Base-by-base conservation (phyloP, 2,888 invertebrate species). In the Tenthredo distinguenda region DNA sequence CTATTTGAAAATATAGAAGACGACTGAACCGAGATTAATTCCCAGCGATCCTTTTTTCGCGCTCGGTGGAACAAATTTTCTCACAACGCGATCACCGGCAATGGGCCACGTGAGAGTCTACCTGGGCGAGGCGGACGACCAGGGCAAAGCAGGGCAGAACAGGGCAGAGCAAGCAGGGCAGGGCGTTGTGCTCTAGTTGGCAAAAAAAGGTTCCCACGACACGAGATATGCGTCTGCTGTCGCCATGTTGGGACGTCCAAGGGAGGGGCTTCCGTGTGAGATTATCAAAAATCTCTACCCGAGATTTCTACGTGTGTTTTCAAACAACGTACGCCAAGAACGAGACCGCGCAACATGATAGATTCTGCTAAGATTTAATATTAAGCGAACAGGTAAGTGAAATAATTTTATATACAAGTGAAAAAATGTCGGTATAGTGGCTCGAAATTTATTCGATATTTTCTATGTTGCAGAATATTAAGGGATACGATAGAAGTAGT, bases 141-240 rank as follows among this genome's bases (percentile, higher is more conserved):
- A 81, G 81, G 81, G 77, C 77, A 77, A 77, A 55, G 34, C 77
- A 81, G 81, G 62, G 37, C 79, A 37, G 18, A 50, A 34, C 79
- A 79, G 79, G 37, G 65, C 82, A 82, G 82, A 62, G 65, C 68
- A 83, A 31, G 68, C 83, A 71, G 83, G 83, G 83, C 83, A 85
- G 86, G 88, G 88, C 87, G 88, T 88, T 88, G 90, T 91, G 93
- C 93, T 93, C 92, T 91, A 93, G 91, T 93, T 93, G 91, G 91
- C 91, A 92, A 91, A 91, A 93, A 91, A 93, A 92, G 87, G 91
- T 93, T 93, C 93, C 93, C 93, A 93, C 93, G 93, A 93, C 92
- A 90, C 89, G 89, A 89, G 89, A 90, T 88, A 68, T 50, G 71
- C 83, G 31, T 65, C 83, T 71, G 84, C 43, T 62, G 85, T 88